phyloP scores from a whole-genome alignment of 2,888 invertebrate genomes.

The Mylabris sibirica region DNA sequence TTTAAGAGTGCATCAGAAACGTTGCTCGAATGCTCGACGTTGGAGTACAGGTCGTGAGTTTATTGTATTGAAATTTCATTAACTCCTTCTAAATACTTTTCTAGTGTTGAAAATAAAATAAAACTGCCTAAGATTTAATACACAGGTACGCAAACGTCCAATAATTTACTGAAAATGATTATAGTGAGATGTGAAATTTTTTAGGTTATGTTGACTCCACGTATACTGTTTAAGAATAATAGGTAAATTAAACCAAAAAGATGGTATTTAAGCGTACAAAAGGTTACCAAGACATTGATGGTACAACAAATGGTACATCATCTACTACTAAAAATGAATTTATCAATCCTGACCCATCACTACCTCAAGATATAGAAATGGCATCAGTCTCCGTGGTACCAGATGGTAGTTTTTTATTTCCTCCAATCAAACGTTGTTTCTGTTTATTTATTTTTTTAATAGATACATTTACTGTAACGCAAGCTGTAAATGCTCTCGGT shows the following conservation, averaged over 20 bases:
- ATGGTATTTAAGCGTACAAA: conserved; percentile 66
- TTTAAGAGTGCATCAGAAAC: too few relatives aligned
- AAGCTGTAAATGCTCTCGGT: conserved; percentile 85
- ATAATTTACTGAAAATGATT: not conserved
- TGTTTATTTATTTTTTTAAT: conserved; percentile 31
- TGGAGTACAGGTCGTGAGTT: too few relatives aligned
- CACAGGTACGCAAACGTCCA: not conserved
- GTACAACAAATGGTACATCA: conserved; percentile 57
- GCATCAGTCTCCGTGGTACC: conserved; percentile 81
- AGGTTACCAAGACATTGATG: conserved; percentile 71
- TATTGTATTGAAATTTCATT: too few relatives aligned
- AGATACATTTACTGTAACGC: conserved; percentile 88
- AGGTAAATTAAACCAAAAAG: not conserved
- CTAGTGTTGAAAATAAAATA: not conserved
- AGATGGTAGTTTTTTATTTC: conserved; percentile 68
- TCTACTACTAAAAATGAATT: conserved; percentile 54
- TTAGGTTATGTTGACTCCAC: conserved; percentile 19
- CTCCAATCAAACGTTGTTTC: not conserved
- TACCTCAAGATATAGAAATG: conserved; percentile 76
- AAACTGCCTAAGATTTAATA: not conserved
- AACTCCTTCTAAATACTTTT: not conserved
- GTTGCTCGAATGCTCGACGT: too few relatives aligned
- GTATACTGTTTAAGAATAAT: not conserved
- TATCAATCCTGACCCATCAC: conserved; percentile 62
- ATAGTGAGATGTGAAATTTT: not conserved